phyloP scores from a whole-genome alignment of 1,140 invertebrate species.

The Mamestra configurata region DNA sequence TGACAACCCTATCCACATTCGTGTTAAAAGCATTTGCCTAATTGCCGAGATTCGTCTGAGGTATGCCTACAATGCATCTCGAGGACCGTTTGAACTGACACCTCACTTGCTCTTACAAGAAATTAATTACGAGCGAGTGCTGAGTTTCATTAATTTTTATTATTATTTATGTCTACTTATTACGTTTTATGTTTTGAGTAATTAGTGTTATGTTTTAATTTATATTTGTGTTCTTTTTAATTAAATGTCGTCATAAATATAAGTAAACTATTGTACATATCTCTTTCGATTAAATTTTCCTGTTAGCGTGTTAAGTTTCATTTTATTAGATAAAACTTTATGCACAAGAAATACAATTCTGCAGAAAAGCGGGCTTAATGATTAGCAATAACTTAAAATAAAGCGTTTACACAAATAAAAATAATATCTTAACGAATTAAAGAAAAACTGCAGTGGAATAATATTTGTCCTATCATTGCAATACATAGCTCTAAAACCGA shows the following conservation, averaged over 20 bases:
- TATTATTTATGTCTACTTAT: not conserved
- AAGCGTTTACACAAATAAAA: too few species aligned
- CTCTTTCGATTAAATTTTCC: too few species aligned
- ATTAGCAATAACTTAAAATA: too few species aligned
- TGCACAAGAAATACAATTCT: too few species aligned
- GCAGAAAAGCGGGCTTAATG: too few species aligned
- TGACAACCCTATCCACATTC: slow-evolving; percentile 44
- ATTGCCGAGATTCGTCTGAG: slow-evolving; percentile 50
- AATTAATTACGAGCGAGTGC: slow-evolving; percentile 19
- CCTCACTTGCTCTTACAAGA: slow-evolving; percentile 12
- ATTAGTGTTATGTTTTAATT: not conserved
- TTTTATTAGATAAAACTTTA: too few species aligned
- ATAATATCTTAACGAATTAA: too few species aligned
- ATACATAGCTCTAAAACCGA: not conserved
- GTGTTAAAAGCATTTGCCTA: slow-evolving; percentile 53
- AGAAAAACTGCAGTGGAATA: too few species aligned
- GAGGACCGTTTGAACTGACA: slow-evolving; percentile 32
- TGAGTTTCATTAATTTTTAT: slow-evolving; percentile 4
- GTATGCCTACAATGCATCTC: slow-evolving; percentile 50
- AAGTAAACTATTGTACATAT: too few species aligned
- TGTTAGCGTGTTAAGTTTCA: too few species aligned
- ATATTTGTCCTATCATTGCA: slow-evolving; percentile 3
- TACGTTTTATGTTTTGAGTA: not conserved
- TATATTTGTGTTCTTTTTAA: not conserved
- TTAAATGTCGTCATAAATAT: not conserved